These are phyloP conservation scores for Spisula subtruncata DNA, from an alignment of 2,888 invertebrate genomes.

Conservation along the genomic window DNA sequence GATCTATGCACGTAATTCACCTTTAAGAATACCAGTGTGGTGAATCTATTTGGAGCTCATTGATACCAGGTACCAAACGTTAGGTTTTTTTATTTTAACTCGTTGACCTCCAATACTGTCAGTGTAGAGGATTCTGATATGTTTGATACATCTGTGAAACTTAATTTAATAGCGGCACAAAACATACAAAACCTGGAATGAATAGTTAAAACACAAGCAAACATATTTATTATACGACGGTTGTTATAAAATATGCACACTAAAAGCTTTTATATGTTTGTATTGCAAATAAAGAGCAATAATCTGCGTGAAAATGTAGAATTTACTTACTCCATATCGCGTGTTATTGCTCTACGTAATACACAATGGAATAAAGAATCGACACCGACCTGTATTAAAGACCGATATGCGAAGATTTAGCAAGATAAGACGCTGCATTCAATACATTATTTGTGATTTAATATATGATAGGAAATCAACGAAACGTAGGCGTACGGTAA, in stretches of 20 bases:
- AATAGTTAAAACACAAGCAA: neutral
- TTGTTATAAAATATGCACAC: neutral
- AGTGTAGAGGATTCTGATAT: neutral
- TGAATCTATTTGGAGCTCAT: too few species aligned
- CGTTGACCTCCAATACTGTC: neutral
- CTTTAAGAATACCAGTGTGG: too few species aligned
- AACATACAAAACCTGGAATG: neutral
- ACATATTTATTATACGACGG: neutral
- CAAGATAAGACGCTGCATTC: too few species aligned
- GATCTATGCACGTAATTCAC: too few species aligned
- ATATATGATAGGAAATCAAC: too few species aligned
- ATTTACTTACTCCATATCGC: neutral
- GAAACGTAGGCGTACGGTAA: too few species aligned
- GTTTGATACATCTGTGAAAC: neutral
- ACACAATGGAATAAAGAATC: neutral
- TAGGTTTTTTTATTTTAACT: too few species aligned
- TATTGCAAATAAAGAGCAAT: neutral
- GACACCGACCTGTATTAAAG: too few species aligned
- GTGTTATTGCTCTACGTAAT: neutral
- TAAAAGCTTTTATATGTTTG: neutral
- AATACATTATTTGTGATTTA: too few species aligned
- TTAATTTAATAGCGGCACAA: neutral
- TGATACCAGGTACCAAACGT: too few species aligned
- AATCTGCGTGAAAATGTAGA: neutral
- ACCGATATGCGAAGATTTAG: too few species aligned